phyloP scores from a whole-genome alignment of 2,888 invertebrate genomes.

The Papilio protenor region DNA sequence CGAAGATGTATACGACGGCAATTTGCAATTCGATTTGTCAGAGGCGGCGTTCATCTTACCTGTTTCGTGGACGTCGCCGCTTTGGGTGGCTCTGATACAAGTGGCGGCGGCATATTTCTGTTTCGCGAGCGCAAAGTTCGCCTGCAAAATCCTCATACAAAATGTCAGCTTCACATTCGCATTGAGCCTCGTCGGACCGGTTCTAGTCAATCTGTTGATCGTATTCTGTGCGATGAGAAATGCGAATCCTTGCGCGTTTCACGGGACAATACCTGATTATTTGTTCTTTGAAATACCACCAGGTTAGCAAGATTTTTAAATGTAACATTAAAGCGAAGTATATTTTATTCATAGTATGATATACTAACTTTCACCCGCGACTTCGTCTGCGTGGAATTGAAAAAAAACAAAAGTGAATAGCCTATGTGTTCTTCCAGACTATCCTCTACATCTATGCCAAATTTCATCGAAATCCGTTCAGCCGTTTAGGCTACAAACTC shows the following conservation, averaged over 20 bases:
- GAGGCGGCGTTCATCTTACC: slow-evolving; percentile 64
- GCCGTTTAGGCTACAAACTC: no score
- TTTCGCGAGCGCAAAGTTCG: slow-evolving; percentile 89
- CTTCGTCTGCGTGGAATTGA: no score
- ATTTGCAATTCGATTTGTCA: slow-evolving; percentile 67
- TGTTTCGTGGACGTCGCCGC: slow-evolving; percentile 69
- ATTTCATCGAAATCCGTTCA: no score
- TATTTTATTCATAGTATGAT: neutral
- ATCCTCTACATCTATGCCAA: no score
- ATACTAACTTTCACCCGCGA: neutral
- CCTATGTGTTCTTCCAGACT: no score
- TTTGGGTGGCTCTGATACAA: slow-evolving; percentile 88
- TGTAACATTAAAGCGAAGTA: neutral
- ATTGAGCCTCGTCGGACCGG: slow-evolving; percentile 90
- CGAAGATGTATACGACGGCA: slow-evolving; percentile 64
- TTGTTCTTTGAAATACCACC: slow-evolving; percentile 93
- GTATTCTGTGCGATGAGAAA: slow-evolving; percentile 87
- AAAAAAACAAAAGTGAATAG: no score
- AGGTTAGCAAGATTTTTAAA: slow-evolving; percentile 56
- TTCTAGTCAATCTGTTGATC: slow-evolving; percentile 88
- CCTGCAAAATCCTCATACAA: slow-evolving; percentile 95
- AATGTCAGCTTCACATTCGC: slow-evolving; percentile 94
- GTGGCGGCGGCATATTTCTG: slow-evolving; percentile 86
- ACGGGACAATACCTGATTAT: slow-evolving; percentile 89
- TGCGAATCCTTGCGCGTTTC: slow-evolving; percentile 87